These are phyloP conservation scores for Esox lucius DNA, from an alignment of 2,797 vertebrate species.

Conservation along the genomic window DNA sequence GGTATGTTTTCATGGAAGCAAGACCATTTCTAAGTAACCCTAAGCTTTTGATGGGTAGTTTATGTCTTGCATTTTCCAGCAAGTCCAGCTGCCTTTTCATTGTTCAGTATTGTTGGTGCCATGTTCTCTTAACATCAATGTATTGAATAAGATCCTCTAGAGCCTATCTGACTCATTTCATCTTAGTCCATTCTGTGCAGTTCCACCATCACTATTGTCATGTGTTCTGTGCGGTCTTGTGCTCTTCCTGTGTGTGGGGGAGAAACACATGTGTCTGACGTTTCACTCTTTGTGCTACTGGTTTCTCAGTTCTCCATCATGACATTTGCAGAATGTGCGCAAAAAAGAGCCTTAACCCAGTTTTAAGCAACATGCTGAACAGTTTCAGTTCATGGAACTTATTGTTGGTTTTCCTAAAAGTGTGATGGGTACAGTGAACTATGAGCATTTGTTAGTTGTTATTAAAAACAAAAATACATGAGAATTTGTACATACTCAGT, in stretches of 20 bases:
- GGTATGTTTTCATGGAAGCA: too few species aligned
- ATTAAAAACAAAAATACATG: background rate
- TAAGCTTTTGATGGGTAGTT: too few species aligned
- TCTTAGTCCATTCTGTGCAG: background rate
- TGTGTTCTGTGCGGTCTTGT: background rate
- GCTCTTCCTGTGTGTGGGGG: constrained; percentile 1
- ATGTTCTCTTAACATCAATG: too few species aligned
- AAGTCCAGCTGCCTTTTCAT: background rate
- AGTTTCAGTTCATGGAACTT: background rate
- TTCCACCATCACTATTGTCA: background rate
- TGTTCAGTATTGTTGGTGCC: background rate
- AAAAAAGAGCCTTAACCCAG: background rate
- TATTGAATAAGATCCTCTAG: too few species aligned
- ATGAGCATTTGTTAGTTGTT: background rate
- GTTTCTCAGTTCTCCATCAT: background rate
- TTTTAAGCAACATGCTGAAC: background rate
- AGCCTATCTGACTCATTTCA: background rate
- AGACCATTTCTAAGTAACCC: too few species aligned
- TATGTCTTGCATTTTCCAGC: too few species aligned
- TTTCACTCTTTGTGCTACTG: background rate
- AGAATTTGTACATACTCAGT: background rate
- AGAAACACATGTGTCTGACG: background rate
- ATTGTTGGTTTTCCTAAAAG: background rate
- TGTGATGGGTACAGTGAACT: background rate
- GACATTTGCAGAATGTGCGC: background rate